Conservation (phyloP, 2,113 vertebrate species). For the Pycnonotus jocosus region DNA sequence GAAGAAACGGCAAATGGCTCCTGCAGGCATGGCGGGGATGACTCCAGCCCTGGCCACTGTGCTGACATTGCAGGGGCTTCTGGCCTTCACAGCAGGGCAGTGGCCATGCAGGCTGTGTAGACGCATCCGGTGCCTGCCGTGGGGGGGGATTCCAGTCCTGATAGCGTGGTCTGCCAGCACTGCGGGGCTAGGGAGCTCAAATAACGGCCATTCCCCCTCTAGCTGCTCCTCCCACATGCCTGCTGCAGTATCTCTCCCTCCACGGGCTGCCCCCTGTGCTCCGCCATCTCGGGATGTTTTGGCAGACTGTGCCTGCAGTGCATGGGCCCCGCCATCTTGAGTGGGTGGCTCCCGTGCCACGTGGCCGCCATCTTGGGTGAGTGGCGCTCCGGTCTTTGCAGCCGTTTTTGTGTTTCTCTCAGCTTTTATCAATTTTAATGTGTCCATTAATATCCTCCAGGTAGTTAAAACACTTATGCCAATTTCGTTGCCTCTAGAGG, state of each 20-base stretch:
- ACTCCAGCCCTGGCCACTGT: neutral
- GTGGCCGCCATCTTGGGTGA: neutral
- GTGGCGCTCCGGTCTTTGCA: neutral
- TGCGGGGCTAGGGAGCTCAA: neutral
- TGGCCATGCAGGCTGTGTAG: neutral
- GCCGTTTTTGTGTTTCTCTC: neutral
- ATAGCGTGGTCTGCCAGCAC: neutral
- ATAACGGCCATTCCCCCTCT: neutral
- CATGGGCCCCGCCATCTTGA: neutral
- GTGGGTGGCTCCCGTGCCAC: neutral
- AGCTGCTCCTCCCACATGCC: neutral
- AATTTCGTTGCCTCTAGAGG: neutral
- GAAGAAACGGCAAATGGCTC: neutral
- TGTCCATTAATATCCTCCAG: neutral
- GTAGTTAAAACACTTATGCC: neutral
- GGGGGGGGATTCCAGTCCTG: neutral
- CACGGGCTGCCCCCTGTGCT: neutral
- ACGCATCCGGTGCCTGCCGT: neutral
- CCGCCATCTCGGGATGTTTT: neutral
- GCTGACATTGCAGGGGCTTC: neutral
- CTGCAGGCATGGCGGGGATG: neutral
- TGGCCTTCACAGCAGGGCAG: neutral
- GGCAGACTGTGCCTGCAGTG: neutral
- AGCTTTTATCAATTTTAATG: neutral
- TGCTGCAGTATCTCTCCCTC: neutral